These are phyloP conservation scores for Peromyscus nudipes DNA, from an alignment of 2,797 vertebrate genomes.

Conservation along the genomic window DNA sequence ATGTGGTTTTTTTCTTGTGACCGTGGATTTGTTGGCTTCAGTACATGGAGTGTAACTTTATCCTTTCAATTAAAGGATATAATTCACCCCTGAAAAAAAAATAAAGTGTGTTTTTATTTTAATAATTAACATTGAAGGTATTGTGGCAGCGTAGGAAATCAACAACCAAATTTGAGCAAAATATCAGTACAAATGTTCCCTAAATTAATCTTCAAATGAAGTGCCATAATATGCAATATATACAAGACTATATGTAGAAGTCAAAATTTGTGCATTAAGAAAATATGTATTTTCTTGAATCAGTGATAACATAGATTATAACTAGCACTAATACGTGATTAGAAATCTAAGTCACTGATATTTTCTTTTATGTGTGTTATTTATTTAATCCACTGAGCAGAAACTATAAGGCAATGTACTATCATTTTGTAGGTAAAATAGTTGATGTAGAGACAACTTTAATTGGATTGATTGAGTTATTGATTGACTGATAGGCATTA, in stretches of 20 bases:
- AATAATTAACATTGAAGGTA: not conserved
- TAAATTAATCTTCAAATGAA: not conserved
- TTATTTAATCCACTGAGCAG: slow-evolving; percentile 17
- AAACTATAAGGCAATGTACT: not conserved
- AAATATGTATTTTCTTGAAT: not conserved
- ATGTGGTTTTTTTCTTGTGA: too few relatives aligned
- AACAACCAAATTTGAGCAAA: not conserved
- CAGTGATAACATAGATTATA: not conserved
- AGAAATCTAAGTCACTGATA: not conserved
- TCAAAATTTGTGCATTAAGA: not conserved
- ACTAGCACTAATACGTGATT: not conserved
- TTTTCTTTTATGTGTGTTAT: not conserved
- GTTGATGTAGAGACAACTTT: not conserved
- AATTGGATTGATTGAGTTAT: too few relatives aligned
- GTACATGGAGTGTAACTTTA: too few relatives aligned
- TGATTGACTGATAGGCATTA: not conserved
- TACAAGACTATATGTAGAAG: not conserved
- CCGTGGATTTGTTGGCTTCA: too few relatives aligned
- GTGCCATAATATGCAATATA: not conserved
- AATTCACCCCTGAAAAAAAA: too few relatives aligned
- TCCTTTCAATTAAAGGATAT: too few relatives aligned
- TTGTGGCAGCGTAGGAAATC: not conserved
- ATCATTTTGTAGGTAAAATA: not conserved
- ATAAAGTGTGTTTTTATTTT: not conserved
- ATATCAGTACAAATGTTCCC: not conserved